Conservation (phyloP, 1,140 invertebrate species). For the Drosophila prosaltans region DNA sequence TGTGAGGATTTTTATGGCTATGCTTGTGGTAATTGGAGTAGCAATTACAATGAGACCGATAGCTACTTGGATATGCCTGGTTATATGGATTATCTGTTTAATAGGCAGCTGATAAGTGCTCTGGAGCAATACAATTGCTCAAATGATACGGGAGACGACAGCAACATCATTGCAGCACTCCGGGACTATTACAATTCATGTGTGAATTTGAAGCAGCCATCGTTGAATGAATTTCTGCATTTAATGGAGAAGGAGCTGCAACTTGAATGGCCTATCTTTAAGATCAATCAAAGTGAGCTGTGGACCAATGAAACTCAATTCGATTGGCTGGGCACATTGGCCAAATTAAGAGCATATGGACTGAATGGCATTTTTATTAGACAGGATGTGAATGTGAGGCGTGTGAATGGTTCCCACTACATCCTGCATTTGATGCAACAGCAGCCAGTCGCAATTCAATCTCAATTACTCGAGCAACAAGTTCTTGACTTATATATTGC, state of each 20-base stretch:
- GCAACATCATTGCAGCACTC: conserved; percentile 31
- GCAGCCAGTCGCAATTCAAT: not conserved
- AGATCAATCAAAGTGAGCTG: conserved; percentile 31
- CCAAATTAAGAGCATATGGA: conserved; percentile 44
- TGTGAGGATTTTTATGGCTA: conserved; percentile 66
- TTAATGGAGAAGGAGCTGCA: conserved; percentile 37
- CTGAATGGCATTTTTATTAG: conserved; percentile 54
- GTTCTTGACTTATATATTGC: conserved; percentile 45
- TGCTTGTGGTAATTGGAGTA: conserved; percentile 62
- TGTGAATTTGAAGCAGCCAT: conserved; percentile 30
- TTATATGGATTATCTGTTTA: conserved; percentile 59
- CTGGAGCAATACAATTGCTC: conserved; percentile 9
- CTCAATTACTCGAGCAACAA: conserved; percentile 19
- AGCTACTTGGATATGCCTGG: conserved; percentile 61
- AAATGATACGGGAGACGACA: not conserved
- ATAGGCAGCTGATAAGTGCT: conserved; percentile 36
- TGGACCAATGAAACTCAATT: conserved; percentile 56
- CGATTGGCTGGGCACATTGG: conserved; percentile 56
- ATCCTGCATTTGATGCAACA: conserved; percentile 41
- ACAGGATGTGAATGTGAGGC: conserved; percentile 56
- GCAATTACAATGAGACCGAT: conserved; percentile 28
- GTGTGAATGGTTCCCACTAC: conserved; percentile 53
- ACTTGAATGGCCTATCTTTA: conserved; percentile 62
- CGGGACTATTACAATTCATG: conserved; percentile 49
- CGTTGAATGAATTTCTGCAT: conserved; percentile 41